Conservation (phyloP, 1,140 invertebrate genomes). For the Lepidurus arcticus region DNA sequence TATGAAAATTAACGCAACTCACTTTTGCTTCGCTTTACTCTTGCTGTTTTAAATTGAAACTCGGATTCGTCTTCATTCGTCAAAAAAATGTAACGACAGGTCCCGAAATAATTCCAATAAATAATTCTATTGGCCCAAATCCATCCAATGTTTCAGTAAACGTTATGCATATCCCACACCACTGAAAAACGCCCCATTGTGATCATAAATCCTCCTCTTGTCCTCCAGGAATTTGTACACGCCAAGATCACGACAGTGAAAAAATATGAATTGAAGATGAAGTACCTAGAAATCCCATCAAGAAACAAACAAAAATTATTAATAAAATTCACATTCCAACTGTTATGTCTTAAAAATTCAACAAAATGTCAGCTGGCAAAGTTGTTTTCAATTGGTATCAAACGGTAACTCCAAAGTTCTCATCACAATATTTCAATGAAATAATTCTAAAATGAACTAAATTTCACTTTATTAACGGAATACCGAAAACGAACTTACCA, state of each 20-base stretch:
- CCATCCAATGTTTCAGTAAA: no score
- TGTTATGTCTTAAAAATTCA: neutral
- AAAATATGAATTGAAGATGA: neutral
- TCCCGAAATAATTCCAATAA: no score
- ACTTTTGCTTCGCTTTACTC: no score
- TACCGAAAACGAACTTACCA: neutral
- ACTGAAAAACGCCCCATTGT: neutral
- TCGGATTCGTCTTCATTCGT: no score
- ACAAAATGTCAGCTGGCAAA: neutral
- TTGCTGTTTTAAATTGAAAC: no score
- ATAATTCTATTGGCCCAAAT: no score
- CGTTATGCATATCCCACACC: neutral
- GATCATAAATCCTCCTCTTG: neutral
- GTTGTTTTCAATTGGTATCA: neutral
- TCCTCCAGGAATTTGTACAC: neutral
- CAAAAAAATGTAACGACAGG: no score
- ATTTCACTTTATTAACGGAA: neutral
- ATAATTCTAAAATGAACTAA: neutral
- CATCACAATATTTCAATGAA: neutral
- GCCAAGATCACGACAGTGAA: neutral
- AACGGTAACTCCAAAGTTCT: slow-evolving; percentile 9
- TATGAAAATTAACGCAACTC: no score
- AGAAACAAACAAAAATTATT: neutral
- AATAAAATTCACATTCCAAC: neutral
- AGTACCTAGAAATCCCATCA: neutral